phyloP scores from a whole-genome alignment of 2,797 vertebrate genomes.

The Gallinago nigripennis region DNA sequence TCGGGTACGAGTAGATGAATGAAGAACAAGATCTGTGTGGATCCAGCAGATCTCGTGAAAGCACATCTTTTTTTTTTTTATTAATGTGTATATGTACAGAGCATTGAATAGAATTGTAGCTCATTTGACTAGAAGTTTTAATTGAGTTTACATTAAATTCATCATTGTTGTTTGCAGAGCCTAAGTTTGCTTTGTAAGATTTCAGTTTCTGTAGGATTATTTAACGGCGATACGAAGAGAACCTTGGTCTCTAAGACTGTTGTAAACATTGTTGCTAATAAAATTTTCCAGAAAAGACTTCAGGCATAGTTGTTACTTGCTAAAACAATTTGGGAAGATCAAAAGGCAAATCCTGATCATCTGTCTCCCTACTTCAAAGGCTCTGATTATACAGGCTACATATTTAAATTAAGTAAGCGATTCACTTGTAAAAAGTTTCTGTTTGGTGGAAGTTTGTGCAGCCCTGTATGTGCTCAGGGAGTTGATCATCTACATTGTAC shows the following conservation, averaged over 20 bases:
- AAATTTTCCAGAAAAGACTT: constrained; percentile 65
- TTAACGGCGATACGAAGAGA: constrained; percentile 1
- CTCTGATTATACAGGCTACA: constrained; percentile 65
- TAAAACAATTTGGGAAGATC: constrained; percentile 75
- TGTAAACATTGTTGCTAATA: constrained; percentile 57
- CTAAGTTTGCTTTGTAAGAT: constrained; percentile 12
- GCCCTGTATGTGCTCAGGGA: neutral
- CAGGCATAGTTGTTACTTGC: constrained; percentile 59
- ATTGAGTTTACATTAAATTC: neutral
- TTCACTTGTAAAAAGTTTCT: constrained; percentile 52
- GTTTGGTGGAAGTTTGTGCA: neutral
- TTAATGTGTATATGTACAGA: neutral
- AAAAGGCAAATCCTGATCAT: constrained; percentile 72
- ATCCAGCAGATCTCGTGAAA: neutral
- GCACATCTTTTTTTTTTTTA: neutral
- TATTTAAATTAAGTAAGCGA: constrained; percentile 68
- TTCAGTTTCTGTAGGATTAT: constrained; percentile 39
- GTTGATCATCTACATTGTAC: neutral
- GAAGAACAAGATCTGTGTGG: neutral
- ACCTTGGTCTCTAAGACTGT: neutral
- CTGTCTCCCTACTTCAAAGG: constrained; percentile 74
- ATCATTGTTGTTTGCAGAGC: neutral
- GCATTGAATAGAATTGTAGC: neutral
- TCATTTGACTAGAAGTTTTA: neutral
- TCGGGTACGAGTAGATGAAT: neutral